phyloP scores from a whole-genome alignment of 53 echinoderm and acorn worm species.

The Paelopatides confundens region DNA sequence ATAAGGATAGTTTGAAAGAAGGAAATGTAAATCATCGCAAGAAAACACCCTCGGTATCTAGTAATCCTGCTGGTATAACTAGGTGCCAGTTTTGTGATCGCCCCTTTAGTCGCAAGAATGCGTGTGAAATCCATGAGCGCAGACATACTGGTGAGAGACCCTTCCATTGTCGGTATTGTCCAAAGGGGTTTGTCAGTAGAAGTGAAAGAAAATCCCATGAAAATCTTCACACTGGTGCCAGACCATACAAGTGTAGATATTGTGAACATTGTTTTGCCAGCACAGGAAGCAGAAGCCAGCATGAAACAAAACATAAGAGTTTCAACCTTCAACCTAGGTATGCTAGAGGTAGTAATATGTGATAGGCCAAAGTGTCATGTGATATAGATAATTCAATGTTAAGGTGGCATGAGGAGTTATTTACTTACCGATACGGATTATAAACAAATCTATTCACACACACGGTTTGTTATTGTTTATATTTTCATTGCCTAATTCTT shows the following conservation, averaged over 20 bases:
- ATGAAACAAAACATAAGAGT: background rate
- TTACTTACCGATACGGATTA: too few relatives aligned
- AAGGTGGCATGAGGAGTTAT: too few relatives aligned
- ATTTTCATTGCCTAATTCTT: too few relatives aligned
- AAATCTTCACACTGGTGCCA: slow-evolving; percentile 7
- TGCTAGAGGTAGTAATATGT: too few relatives aligned
- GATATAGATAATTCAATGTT: too few relatives aligned
- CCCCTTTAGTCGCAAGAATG: background rate
- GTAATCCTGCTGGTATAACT: background rate
- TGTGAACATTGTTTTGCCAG: background rate
- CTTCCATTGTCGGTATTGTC: slow-evolving; percentile 52
- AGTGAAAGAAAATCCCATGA: slow-evolving; percentile 4
- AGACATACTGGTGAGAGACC: slow-evolving; percentile 55
- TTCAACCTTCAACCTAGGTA: too few relatives aligned
- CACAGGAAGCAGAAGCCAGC: background rate
- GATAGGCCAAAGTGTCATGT: too few relatives aligned
- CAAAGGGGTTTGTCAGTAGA: slow-evolving; percentile 41
- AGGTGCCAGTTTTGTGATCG: background rate
- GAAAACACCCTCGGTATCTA: background rate
- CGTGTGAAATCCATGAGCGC: slow-evolving; percentile 50
- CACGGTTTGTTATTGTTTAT: too few relatives aligned
- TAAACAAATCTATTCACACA: too few relatives aligned
- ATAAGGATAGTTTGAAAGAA: background rate
- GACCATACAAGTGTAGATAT: background rate
- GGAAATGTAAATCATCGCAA: background rate